A percentile compares a stretch with the other conserved stretches of the same genome.
Evolutionary conservation across 2,113 vertebrate genomes (phyloP).

Genomic region (Haemorhous mexicanus): DNA sequence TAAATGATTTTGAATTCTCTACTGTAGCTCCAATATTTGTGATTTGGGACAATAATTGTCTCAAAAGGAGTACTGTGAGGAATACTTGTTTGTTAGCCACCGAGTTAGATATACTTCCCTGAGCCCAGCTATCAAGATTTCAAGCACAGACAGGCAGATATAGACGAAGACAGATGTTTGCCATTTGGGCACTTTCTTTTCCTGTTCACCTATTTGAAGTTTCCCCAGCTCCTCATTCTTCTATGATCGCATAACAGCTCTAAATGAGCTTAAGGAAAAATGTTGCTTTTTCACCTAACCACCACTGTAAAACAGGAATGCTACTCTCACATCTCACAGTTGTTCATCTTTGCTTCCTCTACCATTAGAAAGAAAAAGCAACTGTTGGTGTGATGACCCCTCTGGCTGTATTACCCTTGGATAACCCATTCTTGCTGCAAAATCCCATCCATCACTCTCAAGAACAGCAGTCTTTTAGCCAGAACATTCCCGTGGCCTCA

Average conservation of each 20-base stretch:
- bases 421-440: not conserved
- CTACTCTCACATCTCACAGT: not conserved
- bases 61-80: not conserved
- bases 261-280: not conserved
- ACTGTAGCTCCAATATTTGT: not conserved
- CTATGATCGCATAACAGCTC: not conserved
- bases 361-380: not conserved
- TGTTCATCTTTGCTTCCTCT: not conserved
- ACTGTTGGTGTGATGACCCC: not conserved
- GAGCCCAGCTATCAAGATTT: not conserved
- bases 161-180: conserved; percentile 10
- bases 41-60: not conserved
- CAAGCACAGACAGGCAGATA: conserved; percentile 25
- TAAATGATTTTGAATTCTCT: not conserved
- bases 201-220: not conserved
- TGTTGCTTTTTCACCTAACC: not conserved
- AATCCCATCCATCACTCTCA: not conserved
- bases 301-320: not conserved
- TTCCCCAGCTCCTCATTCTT: conserved; percentile 12
- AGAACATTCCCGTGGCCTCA: fast-evolving
- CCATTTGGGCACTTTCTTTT: conserved; percentile 26
- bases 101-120: not conserved
- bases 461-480: not conserved
- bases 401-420: not conserved
- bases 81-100: not conserved